Conservation (phyloP, 2,113 vertebrate species). For the Ceyx cyanopectus region DNA sequence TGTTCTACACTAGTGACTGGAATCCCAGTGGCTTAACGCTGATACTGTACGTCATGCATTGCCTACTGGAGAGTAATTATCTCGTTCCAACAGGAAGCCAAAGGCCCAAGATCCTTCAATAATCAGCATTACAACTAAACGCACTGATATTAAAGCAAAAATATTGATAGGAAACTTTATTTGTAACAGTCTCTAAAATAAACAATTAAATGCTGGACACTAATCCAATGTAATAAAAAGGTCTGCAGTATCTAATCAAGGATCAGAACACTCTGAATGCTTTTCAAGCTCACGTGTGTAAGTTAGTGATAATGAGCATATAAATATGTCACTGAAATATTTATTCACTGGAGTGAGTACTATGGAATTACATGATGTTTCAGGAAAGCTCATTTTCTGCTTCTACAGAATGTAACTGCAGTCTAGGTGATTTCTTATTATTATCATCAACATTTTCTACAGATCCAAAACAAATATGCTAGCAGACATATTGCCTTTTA, state of each 20-base stretch:
- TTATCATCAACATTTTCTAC: background rate
- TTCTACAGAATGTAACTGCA: background rate
- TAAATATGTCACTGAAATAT: background rate
- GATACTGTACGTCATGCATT: conserved; percentile 39
- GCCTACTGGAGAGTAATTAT: conserved; percentile 71
- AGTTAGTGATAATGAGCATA: background rate
- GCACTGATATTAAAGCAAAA: background rate
- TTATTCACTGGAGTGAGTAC: background rate
- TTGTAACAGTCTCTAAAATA: background rate
- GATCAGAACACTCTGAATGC: background rate
- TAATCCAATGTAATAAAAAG: background rate
- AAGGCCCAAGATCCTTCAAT: conserved; percentile 38
- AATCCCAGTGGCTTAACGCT: conserved; percentile 64
- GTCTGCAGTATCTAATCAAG: background rate
- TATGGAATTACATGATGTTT: background rate
- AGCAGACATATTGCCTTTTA: background rate
- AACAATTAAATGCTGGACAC: background rate
- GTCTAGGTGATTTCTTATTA: background rate
- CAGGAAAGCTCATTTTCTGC: background rate
- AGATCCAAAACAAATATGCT: background rate
- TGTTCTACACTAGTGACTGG: conserved; percentile 58
- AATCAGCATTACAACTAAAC: conserved; percentile 56
- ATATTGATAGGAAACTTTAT: background rate
- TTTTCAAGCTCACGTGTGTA: background rate
- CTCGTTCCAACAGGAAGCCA: conserved; percentile 67